Percentiles rank a stretch among this genome's conserved stretches.
phyloP scores from a whole-genome alignment of 2,113 vertebrate species.

The Colossoma macropomum region DNA sequence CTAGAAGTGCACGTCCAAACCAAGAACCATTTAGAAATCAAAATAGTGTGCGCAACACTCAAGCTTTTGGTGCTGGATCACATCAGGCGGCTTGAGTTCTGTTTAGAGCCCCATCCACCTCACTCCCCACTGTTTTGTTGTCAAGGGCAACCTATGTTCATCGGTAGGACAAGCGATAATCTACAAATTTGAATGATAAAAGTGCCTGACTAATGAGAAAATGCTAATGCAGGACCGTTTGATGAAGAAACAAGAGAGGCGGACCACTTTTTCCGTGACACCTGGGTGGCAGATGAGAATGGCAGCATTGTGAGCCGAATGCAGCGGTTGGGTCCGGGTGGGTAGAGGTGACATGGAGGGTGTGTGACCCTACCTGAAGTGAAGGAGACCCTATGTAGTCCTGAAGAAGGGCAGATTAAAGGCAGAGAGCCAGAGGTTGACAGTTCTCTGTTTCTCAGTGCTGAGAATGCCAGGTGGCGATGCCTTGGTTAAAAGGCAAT shows the following conservation, averaged over 20 bases:
- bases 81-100: constrained; percentile 33
- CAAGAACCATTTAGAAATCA: neutral
- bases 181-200: constrained; percentile 76
- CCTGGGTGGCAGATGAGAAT: constrained; percentile 66
- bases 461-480: constrained; percentile 21
- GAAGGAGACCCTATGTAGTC: constrained; percentile 41
- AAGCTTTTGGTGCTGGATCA: constrained; percentile 11
- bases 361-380: constrained; percentile 58
- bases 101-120: constrained; percentile 18
- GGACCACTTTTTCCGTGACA: constrained; percentile 63
- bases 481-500: constrained; percentile 31
- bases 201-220: constrained; percentile 71
- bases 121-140: constrained; percentile 54
- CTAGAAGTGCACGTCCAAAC: neutral
- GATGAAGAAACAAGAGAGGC: constrained; percentile 63
- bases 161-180: constrained; percentile 59
- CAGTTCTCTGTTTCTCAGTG: constrained; percentile 39
- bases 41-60: neutral
- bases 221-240: constrained; percentile 72
- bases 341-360: constrained; percentile 36
- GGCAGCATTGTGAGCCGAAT: constrained; percentile 56
- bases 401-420: constrained; percentile 58
- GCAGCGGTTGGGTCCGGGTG: constrained; percentile 23
- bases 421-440: constrained; percentile 38
- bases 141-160: constrained; percentile 57